A percentile compares a stretch with the other conserved stretches of the same genome.
Conservation (phyloP, 2,797 vertebrate species). For the Semotilus atromaculatus region DNA sequence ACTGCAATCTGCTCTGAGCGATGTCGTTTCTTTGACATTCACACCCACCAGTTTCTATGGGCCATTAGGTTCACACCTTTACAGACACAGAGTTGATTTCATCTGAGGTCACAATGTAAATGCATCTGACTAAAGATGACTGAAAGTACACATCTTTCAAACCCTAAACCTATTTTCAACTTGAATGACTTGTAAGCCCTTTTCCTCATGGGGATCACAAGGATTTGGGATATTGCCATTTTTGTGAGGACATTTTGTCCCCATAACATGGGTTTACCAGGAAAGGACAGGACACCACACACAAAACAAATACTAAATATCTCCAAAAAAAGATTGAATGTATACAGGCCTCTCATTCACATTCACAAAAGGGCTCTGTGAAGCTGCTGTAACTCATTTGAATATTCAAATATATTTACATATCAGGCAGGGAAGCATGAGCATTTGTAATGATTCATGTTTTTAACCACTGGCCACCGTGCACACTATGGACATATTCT, state of each 20-base stretch:
- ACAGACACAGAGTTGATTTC: too few species aligned
- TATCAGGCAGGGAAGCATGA: background rate
- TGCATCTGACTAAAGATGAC: too few species aligned
- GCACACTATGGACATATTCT: background rate
- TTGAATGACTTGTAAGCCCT: background rate
- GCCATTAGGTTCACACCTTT: too few species aligned
- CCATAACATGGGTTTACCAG: background rate
- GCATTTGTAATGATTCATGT: background rate
- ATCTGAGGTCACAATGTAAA: too few species aligned
- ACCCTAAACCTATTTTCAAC: too few species aligned
- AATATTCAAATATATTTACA: conserved; percentile 1
- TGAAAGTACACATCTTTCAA: too few species aligned
- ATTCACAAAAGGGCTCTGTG: background rate
- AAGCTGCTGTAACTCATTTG: background rate
- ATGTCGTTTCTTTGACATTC: too few species aligned
- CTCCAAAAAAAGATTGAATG: background rate
- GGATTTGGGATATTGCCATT: too few species aligned
- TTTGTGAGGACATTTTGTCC: too few species aligned
- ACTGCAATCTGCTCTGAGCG: too few species aligned
- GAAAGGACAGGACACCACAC: background rate
- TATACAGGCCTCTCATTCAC: background rate
- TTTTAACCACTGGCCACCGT: background rate
- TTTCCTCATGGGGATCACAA: background rate
- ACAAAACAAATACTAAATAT: background rate
- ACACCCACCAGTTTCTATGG: too few species aligned